phyloP scores from a whole-genome alignment of 2,888 invertebrate genomes.

The Parnassius smintheus region DNA sequence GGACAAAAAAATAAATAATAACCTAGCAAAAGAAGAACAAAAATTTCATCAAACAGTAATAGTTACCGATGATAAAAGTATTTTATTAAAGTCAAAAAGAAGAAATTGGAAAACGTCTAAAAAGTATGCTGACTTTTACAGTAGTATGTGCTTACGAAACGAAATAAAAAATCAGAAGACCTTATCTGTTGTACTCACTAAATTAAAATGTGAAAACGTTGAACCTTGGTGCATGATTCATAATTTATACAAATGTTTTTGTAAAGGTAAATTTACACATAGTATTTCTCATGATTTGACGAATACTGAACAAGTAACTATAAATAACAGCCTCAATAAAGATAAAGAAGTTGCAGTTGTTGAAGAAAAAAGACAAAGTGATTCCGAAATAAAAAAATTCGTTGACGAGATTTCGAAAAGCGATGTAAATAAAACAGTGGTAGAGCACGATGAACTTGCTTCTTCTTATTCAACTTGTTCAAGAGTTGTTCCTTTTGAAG shows the following conservation, averaged over 20 bases:
- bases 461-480: constrained; percentile 39
- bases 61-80: constrained; percentile 83
- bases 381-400: background rate
- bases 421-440: background rate
- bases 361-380: constrained; percentile 5
- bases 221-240: constrained; percentile 85
- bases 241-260: constrained; percentile 84
- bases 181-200: constrained; percentile 46
- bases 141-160: constrained; percentile 48
- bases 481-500: constrained; percentile 46
- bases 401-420: background rate
- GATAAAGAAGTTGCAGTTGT: constrained; percentile 3
- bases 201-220: constrained; percentile 64
- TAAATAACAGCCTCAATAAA: constrained; percentile 13
- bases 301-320: constrained; percentile 21
- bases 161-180: constrained; percentile 39
- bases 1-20: constrained; percentile 73
- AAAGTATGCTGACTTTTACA: constrained; percentile 81
- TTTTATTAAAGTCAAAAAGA: constrained; percentile 81
- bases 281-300: constrained; percentile 19
- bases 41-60: constrained; percentile 88
- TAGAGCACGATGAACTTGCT: background rate
- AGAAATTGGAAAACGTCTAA: constrained; percentile 82
- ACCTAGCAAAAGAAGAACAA: constrained; percentile 85
- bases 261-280: constrained; percentile 70